phyloP scores from a whole-genome alignment of 2,797 vertebrate species.

The Sebastes melanostomus region DNA sequence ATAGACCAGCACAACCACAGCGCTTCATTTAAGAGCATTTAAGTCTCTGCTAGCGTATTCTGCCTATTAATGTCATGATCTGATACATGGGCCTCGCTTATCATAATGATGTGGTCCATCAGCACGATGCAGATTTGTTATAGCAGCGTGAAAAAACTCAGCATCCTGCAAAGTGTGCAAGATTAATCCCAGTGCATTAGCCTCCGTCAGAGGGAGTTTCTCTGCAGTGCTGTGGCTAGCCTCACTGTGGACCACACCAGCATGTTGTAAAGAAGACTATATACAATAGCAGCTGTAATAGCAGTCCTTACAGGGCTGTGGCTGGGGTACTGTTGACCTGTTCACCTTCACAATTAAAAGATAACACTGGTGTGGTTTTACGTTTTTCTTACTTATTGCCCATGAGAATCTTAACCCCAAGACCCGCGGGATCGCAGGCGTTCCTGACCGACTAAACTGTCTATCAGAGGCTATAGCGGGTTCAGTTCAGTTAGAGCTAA shows the following conservation, averaged over 20 bases:
- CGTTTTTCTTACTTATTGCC: neutral
- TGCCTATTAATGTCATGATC: conserved; percentile 21
- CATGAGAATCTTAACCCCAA: neutral
- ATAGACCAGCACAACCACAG: conserved; percentile 1
- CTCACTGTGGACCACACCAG: conserved; percentile 19
- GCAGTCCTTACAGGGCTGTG: neutral
- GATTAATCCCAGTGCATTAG: neutral
- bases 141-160: conserved; percentile 2
- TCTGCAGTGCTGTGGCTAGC: neutral
- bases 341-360: neutral
- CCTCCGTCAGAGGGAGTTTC: neutral
- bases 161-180: neutral
- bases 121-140: neutral
- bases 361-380: conserved; percentile 1
- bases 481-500: too few species aligned
- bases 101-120: conserved; percentile 37
- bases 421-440: too few species aligned
- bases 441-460: too few species aligned
- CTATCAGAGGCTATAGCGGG: too few species aligned
- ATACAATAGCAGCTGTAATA: conserved; percentile 29
- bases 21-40: conserved; percentile 7
- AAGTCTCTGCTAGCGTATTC: neutral
- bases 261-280: conserved; percentile 14
- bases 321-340: neutral
- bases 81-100: neutral